phyloP scores from a whole-genome alignment of 1,140 invertebrate genomes.

The Apocrypta bakeri region DNA sequence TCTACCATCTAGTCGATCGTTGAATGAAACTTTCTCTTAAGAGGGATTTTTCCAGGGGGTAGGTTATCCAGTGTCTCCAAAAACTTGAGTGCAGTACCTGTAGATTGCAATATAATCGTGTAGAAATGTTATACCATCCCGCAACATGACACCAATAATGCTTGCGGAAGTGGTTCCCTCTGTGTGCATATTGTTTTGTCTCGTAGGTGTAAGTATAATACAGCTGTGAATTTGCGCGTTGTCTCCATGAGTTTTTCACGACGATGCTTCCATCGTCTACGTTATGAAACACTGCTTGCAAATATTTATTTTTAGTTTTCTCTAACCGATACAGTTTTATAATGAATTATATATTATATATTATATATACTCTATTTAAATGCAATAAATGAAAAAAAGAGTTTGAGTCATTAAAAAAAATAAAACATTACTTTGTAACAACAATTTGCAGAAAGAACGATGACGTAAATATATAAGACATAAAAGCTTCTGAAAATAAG shows the following conservation, averaged over 20 bases:
- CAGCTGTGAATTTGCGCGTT: background rate
- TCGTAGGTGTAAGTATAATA: background rate
- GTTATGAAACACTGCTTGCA: background rate
- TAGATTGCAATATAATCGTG: background rate
- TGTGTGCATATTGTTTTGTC: background rate
- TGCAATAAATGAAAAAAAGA: no score
- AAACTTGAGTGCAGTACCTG: background rate
- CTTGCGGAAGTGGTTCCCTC: slow-evolving; percentile 13
- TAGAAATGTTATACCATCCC: slow-evolving; percentile 15
- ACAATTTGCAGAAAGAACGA: background rate
- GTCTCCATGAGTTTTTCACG: background rate
- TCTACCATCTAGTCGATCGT: background rate
- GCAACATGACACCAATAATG: slow-evolving; percentile 33
- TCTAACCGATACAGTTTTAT: background rate
- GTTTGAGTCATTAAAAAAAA: no score
- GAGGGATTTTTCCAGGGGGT: slow-evolving; percentile 5
- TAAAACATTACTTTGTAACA: no score
- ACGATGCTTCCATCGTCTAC: background rate
- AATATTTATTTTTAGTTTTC: background rate
- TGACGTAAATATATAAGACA: background rate
- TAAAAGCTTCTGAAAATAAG: background rate
- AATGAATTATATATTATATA: no score
- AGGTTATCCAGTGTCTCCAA: background rate
- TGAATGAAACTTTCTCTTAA: slow-evolving; percentile 35
- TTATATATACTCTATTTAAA: background rate